These are phyloP conservation scores for Heliconius himera DNA, from an alignment of 1,140 invertebrate genomes.

Conservation along the genomic window DNA sequence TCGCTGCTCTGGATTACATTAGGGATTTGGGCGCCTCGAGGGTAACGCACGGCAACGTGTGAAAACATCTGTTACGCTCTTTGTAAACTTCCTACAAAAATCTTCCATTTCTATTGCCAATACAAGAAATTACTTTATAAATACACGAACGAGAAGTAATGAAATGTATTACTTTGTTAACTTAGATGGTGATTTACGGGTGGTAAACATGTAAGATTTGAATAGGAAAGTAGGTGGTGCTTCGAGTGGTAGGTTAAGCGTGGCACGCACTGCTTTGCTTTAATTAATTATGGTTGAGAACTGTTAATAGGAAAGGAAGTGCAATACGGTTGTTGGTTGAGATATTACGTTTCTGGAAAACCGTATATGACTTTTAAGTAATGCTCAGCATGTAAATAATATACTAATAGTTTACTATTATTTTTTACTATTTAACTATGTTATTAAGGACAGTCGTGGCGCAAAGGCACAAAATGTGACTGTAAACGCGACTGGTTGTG, in stretches of 20 bases:
- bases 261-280: constrained; percentile 18
- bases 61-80: constrained; percentile 78
- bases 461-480: no score
- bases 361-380: neutral
- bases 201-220: constrained; percentile 24
- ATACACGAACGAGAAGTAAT: constrained; percentile 27
- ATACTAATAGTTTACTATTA: no score
- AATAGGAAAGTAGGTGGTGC: neutral
- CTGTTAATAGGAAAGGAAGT: constrained; percentile 16
- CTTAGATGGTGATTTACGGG: constrained; percentile 26
- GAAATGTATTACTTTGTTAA: constrained; percentile 31
- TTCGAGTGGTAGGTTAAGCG: constrained; percentile 5
- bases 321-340: neutral
- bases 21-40: constrained; percentile 66
- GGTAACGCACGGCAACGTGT: constrained; percentile 60
- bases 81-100: constrained; percentile 50
- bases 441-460: no score
- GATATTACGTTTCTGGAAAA: neutral
- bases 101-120: constrained; percentile 15
- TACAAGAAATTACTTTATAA: constrained; percentile 27
- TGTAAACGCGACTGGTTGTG: no score
- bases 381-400: no score
- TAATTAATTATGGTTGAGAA: constrained; percentile 24
- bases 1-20: constrained; percentile 76
- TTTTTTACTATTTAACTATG: no score